Conservation (phyloP, 2,888 invertebrate species). For the Xanthia togata region DNA sequence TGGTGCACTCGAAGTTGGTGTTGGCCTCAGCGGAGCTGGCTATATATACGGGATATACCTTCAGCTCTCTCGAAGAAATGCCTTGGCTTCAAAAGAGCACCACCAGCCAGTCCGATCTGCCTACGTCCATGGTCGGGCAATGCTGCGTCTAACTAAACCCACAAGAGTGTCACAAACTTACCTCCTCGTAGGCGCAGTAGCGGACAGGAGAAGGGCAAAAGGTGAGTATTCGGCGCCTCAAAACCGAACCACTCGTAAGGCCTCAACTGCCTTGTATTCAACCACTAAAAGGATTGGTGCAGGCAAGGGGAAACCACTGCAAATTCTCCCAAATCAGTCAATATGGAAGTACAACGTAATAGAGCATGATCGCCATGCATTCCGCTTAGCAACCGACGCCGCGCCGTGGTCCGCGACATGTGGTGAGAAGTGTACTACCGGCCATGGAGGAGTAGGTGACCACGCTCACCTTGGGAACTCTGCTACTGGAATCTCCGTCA, state of each 20-base stretch:
- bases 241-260: background rate
- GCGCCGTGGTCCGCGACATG: background rate
- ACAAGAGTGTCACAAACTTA: background rate
- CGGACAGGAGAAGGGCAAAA: no score
- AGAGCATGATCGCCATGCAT: background rate
- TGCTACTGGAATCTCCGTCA: background rate
- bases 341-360: background rate
- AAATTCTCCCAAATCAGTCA: background rate
- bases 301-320: background rate
- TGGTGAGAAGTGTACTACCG: background rate
- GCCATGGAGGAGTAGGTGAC: background rate
- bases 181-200: no score
- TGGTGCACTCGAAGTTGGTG: background rate
- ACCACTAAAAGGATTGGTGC: background rate
- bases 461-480: background rate
- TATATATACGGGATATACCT: background rate
- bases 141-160: background rate
- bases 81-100: background rate
- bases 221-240: no score
- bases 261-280: background rate
- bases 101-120: background rate
- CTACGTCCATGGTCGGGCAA: background rate
- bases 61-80: background rate
- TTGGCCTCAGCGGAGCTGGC: background rate
- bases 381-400: background rate